These are phyloP conservation scores for Diaphora mendica DNA, from an alignment of 2,888 invertebrate species.

Conservation along the genomic window DNA sequence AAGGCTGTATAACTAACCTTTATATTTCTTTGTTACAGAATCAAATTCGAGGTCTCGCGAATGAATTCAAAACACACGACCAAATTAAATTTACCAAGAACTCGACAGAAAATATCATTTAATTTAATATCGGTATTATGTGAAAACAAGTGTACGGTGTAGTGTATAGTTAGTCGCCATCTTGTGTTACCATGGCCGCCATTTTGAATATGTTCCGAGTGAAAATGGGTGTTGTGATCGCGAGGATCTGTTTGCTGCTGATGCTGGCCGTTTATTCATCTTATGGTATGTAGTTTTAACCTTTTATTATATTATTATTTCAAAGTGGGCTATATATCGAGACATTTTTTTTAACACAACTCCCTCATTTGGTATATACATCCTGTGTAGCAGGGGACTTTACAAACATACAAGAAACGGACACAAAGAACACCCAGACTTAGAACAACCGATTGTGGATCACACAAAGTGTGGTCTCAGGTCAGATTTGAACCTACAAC, in stretches of 20 bases:
- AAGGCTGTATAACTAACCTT: constrained; percentile 2
- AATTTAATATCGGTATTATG: constrained; percentile 70
- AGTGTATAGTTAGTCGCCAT: constrained; percentile 67
- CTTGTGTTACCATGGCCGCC: constrained; percentile 70
- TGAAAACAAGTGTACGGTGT: constrained; percentile 71
- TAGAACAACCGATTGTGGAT: too few relatives aligned
- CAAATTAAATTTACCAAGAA: constrained; percentile 45
- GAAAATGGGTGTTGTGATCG: constrained; percentile 62
- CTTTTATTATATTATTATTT: neutral
- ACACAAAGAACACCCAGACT: too few relatives aligned
- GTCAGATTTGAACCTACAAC: too few relatives aligned
- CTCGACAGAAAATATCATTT: constrained; percentile 54
- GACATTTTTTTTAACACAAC: neutral
- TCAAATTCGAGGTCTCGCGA: constrained; percentile 59
- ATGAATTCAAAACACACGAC: constrained; percentile 65
- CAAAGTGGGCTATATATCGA: too few relatives aligned
- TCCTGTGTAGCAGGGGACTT: too few relatives aligned
- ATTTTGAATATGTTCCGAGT: constrained; percentile 68
- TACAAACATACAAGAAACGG: too few relatives aligned
- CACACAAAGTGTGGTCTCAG: too few relatives aligned
- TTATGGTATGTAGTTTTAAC: constrained; percentile 69
- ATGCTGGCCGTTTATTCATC: constrained; percentile 76
- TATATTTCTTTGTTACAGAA: constrained; percentile 60
- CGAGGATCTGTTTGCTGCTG: constrained; percentile 68
- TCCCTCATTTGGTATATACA: too few relatives aligned